Evolutionary conservation across 2,888 invertebrate species (phyloP).

Genomic region (Stratiomys singularior): DNA sequence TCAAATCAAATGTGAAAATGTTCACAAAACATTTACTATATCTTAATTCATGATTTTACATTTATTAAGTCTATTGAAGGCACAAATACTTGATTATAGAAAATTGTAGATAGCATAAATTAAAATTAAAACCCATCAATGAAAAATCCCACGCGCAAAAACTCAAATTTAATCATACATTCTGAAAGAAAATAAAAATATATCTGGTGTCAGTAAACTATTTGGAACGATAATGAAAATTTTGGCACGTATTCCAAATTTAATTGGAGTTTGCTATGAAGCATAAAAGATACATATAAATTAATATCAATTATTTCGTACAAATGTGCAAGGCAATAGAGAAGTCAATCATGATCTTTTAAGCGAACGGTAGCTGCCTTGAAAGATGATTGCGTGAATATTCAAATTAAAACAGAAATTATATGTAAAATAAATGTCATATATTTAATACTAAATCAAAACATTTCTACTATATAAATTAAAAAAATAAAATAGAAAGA

Average conservation of each 20-base stretch:
- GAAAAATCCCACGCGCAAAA: too few relatives aligned
- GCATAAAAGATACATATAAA: neutral
- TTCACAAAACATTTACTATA: too few relatives aligned
- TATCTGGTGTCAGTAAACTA: neutral
- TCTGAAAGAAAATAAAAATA: too few relatives aligned
- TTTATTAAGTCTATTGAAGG: conserved; percentile 29
- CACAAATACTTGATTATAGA: conserved; percentile 29
- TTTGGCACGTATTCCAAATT: neutral
- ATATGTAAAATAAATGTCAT: neutral
- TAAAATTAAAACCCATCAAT: too few relatives aligned
- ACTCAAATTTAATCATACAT: too few relatives aligned
- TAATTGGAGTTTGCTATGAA: neutral
- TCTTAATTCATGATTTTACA: neutral
- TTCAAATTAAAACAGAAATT: neutral
- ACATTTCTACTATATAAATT: conserved; percentile 21
- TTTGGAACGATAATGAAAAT: neutral
- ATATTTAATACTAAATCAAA: conserved; percentile 2
- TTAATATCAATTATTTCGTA: too few relatives aligned
- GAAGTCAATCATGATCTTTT: too few relatives aligned
- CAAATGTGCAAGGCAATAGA: too few relatives aligned
- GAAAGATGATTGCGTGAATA: neutral
- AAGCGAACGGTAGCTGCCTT: conserved; percentile 1
- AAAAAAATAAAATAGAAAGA: conserved; percentile 7
- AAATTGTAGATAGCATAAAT: neutral
- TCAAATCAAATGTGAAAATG: too few relatives aligned